Evolutionary conservation across 1,140 invertebrate genomes (phyloP), one percentile per base, ranked within the genome.

Genomic region (Macrotrachela quadricornifera): DNA sequence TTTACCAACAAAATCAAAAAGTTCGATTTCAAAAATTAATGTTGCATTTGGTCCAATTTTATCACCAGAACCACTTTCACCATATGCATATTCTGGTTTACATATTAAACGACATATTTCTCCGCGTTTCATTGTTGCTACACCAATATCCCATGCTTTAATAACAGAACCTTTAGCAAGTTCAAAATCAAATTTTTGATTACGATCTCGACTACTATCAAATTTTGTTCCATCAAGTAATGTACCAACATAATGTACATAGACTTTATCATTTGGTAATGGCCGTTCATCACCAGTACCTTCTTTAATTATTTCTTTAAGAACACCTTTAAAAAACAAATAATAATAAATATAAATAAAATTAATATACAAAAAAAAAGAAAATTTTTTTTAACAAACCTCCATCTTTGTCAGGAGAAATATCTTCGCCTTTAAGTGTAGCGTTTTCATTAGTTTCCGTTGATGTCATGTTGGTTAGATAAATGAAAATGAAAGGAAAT

Each of bases 91-190:
- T 54, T 90, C 78, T 8, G 87, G 74, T 56, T 78, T 77, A 71
- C 86, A 91, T 1, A 78, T 85, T 14, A 97, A 68, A 37, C 78
- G 70, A 43, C 81, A 79, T 38, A 81, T 68, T 71, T 96, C 90
- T 0, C 85, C 84, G 60, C 80, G 81, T 68, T 82, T 85, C 91
- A 97, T 96, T 0, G 82, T 83, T 0, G 82, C 79, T 9, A 96
- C 79, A 49, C 85, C 90, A 58, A 85, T 76, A 63, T 96, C 90
- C 82, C 90, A 96, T 70, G 78, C 88, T 75, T 86, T 86, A 54
- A 97, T 91, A 1, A 92, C 85, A 59, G 48, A 60, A 80, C 81
- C 81, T 76, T 79, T 79, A 59, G 79, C 85, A 51, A 84, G 72
- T 56, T 74, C 74, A 68, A 88, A 95, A 66, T 79, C 72, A 66